A percentile compares a stretch with the other conserved stretches of the same genome.
Evolutionary conservation across 2,888 invertebrate species (phyloP).

Genomic region (Clunio marinus): DNA sequence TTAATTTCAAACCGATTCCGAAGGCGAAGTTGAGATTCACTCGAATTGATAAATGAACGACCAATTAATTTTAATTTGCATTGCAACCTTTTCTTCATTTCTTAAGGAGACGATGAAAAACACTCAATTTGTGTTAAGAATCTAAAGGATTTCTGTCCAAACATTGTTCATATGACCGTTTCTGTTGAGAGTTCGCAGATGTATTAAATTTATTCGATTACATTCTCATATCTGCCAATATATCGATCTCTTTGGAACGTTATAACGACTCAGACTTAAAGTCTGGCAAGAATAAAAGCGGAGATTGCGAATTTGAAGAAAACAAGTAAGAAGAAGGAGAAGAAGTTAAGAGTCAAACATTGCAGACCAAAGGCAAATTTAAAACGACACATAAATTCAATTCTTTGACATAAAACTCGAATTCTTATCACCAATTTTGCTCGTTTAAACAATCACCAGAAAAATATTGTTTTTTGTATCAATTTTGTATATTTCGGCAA

Average conservation of each 20-base stretch:
- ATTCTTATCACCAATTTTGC: slow-evolving; percentile 39
- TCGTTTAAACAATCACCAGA: slow-evolving; percentile 34
- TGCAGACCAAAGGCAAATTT: slow-evolving; percentile 19
- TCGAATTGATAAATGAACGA: slow-evolving; percentile 33
- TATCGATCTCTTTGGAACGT: slow-evolving; percentile 2
- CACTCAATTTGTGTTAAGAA: slow-evolving; percentile 9
- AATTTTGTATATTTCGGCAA: background rate
- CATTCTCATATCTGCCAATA: slow-evolving; percentile 23
- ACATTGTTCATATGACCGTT: background rate
- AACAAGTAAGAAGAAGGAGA: background rate
- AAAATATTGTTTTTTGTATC: slow-evolving; percentile 15
- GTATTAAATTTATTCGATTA: slow-evolving; percentile 20
- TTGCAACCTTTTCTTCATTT: slow-evolving; percentile 23
- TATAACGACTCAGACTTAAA: slow-evolving; percentile 11
- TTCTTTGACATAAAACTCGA: slow-evolving; percentile 38
- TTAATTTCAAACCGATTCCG: background rate
- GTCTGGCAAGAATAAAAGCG: slow-evolving; percentile 14
- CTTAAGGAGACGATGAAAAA: background rate
- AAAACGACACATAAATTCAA: slow-evolving; percentile 36
- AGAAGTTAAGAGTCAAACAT: background rate
- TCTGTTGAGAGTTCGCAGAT: background rate
- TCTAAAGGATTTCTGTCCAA: background rate
- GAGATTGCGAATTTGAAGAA: background rate
- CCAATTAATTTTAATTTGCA: slow-evolving; percentile 39
- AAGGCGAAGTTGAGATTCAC: background rate